phyloP scores from a whole-genome alignment of 2,113 vertebrate genomes.

The Larimichthys crocea region DNA sequence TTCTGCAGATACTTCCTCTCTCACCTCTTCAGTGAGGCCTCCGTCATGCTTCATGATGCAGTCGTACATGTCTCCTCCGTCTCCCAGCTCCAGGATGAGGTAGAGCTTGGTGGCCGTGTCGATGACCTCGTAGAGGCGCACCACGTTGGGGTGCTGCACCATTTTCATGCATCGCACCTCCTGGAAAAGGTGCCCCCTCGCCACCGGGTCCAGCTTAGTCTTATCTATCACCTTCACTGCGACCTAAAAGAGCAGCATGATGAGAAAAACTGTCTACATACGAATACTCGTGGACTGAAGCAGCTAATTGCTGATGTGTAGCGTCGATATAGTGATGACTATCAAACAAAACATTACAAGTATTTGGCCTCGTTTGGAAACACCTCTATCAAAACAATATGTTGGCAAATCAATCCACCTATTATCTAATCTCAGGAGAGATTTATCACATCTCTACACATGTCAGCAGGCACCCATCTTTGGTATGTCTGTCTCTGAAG shows the following conservation, averaged over 20 bases:
- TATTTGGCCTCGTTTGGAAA: not conserved
- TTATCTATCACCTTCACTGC: conserved; percentile 99
- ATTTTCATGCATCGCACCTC: conserved; percentile 99
- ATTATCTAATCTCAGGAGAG: not conserved
- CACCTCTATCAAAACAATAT: not conserved
- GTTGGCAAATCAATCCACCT: not conserved
- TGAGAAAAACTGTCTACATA: not conserved
- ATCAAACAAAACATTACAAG: not conserved
- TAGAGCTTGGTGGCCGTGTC: conserved; percentile 99
- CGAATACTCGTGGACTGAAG: not conserved
- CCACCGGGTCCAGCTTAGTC: conserved; percentile 95
- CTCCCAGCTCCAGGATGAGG: conserved; percentile 96
- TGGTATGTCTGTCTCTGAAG: conserved; percentile 1
- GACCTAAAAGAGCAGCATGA: conserved; percentile 78
- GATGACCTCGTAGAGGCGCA: conserved; percentile 97
- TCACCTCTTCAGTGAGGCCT: conserved; percentile 91
- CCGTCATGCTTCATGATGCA: conserved; percentile 99
- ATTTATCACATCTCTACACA: not conserved
- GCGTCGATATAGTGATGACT: not conserved
- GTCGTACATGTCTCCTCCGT: conserved; percentile 99
- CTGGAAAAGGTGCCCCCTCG: conserved; percentile 97
- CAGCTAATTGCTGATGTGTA: not conserved
- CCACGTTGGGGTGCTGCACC: conserved; percentile 98
- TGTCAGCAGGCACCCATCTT: not conserved
- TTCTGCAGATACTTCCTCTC: not conserved